These are phyloP conservation scores for Arion vulgaris DNA, from an alignment of 1,140 invertebrate species.

Conservation along the genomic window DNA sequence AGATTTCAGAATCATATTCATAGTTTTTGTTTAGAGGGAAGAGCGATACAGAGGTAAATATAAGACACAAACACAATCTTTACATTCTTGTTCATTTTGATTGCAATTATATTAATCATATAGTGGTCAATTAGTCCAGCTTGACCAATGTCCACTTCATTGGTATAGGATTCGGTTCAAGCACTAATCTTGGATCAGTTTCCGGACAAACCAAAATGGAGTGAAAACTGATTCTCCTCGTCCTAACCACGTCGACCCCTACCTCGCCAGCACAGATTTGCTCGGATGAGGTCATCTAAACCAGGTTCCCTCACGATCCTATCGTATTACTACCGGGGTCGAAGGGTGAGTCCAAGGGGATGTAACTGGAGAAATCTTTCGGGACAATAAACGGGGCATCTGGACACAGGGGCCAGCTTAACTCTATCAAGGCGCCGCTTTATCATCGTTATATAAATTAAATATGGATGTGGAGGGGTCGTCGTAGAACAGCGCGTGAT, in stretches of 20 bases:
- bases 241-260: background rate
- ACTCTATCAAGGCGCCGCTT: background rate
- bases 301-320: background rate
- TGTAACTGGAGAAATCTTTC: background rate
- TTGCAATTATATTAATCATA: background rate
- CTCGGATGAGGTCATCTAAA: background rate
- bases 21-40: no score
- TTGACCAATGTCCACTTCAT: background rate
- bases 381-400: background rate
- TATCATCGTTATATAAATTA: slow-evolving; percentile 1
- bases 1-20: no score
- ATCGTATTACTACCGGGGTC: background rate
- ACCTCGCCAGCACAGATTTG: background rate
- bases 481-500: background rate
- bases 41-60: no score
- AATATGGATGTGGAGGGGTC: background rate
- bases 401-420: background rate
- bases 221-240: background rate
- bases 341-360: slow-evolving; percentile 1
- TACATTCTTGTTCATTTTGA: no score
- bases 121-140: background rate
- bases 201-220: background rate
- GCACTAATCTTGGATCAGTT: background rate
- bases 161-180: background rate
- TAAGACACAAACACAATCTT: no score